These are phyloP conservation scores for Dromaius novaehollandiae DNA, from an alignment of 2,113 vertebrate genomes.

Conservation along the genomic window DNA sequence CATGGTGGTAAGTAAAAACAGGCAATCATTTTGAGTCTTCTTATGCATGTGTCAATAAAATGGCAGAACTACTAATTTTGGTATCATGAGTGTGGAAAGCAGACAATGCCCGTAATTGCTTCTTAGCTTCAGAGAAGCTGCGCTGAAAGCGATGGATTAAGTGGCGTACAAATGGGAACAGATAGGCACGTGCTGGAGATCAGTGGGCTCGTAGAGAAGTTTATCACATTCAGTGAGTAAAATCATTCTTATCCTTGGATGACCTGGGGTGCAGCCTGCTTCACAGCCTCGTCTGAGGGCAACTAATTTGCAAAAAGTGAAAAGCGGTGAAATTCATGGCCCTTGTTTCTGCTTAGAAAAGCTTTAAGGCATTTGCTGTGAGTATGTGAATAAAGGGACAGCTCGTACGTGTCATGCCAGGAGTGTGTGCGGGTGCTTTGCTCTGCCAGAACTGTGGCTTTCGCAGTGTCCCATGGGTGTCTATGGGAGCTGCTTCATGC, in stretches of 20 bases:
- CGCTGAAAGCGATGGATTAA: accelerated
- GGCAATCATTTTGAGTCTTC: accelerated
- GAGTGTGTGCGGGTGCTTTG: background rate
- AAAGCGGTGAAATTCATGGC: no score
- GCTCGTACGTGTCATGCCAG: background rate
- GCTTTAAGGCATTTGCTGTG: no score
- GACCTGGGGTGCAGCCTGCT: background rate
- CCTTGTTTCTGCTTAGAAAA: background rate
- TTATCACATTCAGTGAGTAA: background rate
- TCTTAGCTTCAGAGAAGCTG: background rate
- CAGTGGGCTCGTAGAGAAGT: background rate
- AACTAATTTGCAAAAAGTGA: background rate
- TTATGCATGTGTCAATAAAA: accelerated
- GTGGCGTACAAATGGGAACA: accelerated
- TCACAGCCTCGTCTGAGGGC: background rate
- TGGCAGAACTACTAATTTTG: background rate
- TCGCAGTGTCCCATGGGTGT: no score
- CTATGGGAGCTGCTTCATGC: no score
- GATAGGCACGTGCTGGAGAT: background rate
- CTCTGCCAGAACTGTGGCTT: background rate
- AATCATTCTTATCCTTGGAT: accelerated
- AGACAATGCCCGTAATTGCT: background rate
- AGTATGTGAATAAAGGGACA: background rate
- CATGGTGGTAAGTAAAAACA: background rate
- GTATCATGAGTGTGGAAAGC: background rate